Percentiles rank a stretch among this genome's conserved stretches.
Evolutionary conservation across 1,140 invertebrate species (phyloP).

Genomic region (Aphidius ervi): DNA sequence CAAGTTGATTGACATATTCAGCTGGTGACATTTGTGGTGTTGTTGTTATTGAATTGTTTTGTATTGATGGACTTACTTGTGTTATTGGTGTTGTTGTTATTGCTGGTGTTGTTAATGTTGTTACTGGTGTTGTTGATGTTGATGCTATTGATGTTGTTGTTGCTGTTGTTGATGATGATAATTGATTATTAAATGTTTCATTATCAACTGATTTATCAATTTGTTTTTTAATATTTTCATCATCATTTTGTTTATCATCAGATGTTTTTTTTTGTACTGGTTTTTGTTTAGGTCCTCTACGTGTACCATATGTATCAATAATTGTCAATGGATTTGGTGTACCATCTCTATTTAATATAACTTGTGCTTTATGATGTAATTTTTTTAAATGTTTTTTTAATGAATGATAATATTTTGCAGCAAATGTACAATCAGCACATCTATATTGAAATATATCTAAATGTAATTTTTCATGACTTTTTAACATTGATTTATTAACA

Average conservation of each 20-base stretch:
- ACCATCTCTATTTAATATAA: slow-evolving; percentile 83
- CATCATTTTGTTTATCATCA: slow-evolving; percentile 20
- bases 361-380: slow-evolving; percentile 80
- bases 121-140: no score
- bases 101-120: no score
- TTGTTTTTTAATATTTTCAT: slow-evolving; percentile 30
- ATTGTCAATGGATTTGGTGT: slow-evolving; percentile 80
- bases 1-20: no score
- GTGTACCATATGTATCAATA: slow-evolving; percentile 86
- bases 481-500: slow-evolving; percentile 99
- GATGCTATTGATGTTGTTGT: no score
- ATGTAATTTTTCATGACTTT: slow-evolving; percentile 97
- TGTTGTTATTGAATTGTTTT: no score
- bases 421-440: slow-evolving; percentile 93
- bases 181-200: no score
- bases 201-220: no score
- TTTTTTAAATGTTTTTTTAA: slow-evolving; percentile 94
- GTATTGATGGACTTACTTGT: no score
- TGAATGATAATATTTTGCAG: slow-evolving; percentile 97
- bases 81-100: no score
- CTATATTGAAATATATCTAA: slow-evolving; percentile 95
- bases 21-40: no score
- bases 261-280: slow-evolving; percentile 19
- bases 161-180: no score
- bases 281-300: slow-evolving; percentile 78